Conservation (phyloP, 2,888 invertebrate species). For the Baccha elongata region DNA sequence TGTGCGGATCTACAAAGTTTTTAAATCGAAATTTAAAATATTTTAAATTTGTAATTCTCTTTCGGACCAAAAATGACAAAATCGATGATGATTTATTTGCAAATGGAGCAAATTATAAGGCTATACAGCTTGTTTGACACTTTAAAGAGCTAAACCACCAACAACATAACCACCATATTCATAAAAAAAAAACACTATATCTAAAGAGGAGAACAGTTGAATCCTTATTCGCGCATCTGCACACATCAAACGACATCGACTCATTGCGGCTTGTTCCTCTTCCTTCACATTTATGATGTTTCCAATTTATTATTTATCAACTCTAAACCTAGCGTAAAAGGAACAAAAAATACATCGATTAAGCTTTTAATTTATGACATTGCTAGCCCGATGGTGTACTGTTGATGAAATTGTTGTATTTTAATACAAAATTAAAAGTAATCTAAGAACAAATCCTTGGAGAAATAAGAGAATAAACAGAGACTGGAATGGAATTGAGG, state of each 20-base stretch:
- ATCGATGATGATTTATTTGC: conserved; percentile 57
- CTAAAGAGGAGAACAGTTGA: conserved; percentile 18
- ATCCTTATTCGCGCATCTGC: conserved; percentile 56
- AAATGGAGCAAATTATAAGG: conserved; percentile 53
- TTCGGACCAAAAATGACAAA: conserved; percentile 64
- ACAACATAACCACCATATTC: conserved; percentile 59
- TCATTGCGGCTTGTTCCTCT: conserved; percentile 49
- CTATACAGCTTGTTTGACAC: conserved; percentile 63
- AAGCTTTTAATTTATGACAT: conserved; percentile 43
- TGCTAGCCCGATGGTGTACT: conserved; percentile 48
- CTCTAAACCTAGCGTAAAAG: conserved; percentile 21
- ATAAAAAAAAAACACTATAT: conserved; percentile 36
- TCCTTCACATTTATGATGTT: conserved; percentile 14
- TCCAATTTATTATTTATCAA: conserved; percentile 35
- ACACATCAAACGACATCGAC: conserved; percentile 16
- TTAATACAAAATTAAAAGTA: conserved; percentile 22
- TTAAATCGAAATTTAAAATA: conserved; percentile 61
- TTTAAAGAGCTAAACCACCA: conserved; percentile 57
- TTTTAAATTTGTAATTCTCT: conserved; percentile 67
- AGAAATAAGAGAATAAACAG: conserved; percentile 40
- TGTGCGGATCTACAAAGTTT: conserved; percentile 37
- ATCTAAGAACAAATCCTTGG: conserved; percentile 29
- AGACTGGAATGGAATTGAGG: conserved; percentile 65
- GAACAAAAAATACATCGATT: conserved; percentile 20
- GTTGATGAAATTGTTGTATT: conserved; percentile 26